These are phyloP conservation scores for Zoanthus sansibaricus DNA, from an alignment of 92 coral and sea anemone genomes.

Conservation along the genomic window DNA sequence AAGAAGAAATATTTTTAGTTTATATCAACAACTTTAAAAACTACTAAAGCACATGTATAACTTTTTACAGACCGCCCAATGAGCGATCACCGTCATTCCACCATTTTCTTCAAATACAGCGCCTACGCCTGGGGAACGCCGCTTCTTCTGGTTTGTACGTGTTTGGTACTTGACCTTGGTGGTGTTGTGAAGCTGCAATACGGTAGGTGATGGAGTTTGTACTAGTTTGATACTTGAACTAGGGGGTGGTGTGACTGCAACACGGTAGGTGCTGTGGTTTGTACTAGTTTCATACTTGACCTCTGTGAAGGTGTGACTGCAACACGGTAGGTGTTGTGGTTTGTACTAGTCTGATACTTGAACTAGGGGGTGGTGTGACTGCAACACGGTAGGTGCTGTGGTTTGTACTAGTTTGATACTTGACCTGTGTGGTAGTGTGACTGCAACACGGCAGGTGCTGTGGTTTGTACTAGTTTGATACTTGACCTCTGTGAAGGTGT, in stretches of 20 bases:
- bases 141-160: not conserved
- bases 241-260: not conserved
- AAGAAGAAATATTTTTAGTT: no score
- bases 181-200: constrained; percentile 4
- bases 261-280: not conserved
- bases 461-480: not conserved
- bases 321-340: not conserved
- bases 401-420: not conserved
- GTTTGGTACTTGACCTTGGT: constrained; percentile 15
- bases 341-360: not conserved
- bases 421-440: no score
- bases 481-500: no score
- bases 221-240: not conserved
- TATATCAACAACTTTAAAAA: no score
- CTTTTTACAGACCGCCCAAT: constrained; percentile 4
- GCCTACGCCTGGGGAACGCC: constrained; percentile 41
- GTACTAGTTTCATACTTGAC: not conserved
- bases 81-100: constrained; percentile 13
- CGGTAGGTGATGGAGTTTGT: not conserved
- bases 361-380: not conserved
- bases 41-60: not conserved
- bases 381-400: not conserved
- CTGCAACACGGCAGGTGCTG: no score
- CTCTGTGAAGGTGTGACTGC: not conserved
- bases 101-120: constrained; percentile 5